These are phyloP conservation scores for Endotricha flammealis DNA, from an alignment of 2,888 invertebrate species.

Conservation along the genomic window DNA sequence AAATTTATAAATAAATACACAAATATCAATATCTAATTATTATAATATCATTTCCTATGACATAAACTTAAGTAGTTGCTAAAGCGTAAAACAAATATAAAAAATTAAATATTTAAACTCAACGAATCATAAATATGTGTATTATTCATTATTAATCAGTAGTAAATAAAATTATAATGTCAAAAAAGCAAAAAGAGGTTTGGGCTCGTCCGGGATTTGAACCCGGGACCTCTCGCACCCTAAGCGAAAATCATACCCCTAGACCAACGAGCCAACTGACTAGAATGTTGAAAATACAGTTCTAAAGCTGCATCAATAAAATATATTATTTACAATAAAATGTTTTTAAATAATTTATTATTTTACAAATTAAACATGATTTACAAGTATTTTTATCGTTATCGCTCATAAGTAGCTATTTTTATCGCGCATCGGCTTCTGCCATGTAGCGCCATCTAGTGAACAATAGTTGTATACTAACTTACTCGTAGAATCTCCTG, in stretches of 20 bases:
- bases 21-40: too few species aligned
- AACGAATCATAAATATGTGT: too few species aligned
- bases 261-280: slow-evolving; percentile 72
- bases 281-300: slow-evolving; percentile 11
- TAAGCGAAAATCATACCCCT: slow-evolving; percentile 79
- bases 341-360: background rate
- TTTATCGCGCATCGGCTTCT: too few species aligned
- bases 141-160: too few species aligned
- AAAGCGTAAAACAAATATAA: too few species aligned
- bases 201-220: slow-evolving; percentile 79
- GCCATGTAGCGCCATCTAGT: slow-evolving; percentile 42
- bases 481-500: too few species aligned
- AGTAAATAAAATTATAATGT: slow-evolving; percentile 10
- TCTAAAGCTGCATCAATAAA: slow-evolving; percentile 2
- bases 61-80: too few species aligned
- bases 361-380: background rate
- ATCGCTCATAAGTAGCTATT: too few species aligned
- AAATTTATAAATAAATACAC: too few species aligned
- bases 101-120: too few species aligned
- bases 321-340: background rate
- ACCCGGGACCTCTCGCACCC: slow-evolving; percentile 79
- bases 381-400: too few species aligned
- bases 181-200: slow-evolving; percentile 24
- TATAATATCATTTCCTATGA: too few species aligned
- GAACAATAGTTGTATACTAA: slow-evolving; percentile 30